These are phyloP conservation scores for Dipodomys stephensi DNA, from an alignment of 2,113 vertebrate species.

Conservation along the genomic window DNA sequence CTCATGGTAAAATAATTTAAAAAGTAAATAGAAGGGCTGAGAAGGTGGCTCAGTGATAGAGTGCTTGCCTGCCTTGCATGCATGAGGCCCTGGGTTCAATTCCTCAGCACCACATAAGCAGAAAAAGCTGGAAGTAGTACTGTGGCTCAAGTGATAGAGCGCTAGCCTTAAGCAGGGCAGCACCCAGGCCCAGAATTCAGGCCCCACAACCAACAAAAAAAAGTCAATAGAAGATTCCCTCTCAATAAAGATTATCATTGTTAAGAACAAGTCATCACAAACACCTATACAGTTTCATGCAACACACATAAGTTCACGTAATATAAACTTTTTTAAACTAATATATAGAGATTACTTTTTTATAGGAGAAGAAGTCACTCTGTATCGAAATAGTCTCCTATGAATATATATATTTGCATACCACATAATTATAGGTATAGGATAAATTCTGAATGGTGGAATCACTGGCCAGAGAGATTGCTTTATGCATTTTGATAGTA, in stretches of 20 bases:
- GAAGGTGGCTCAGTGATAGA: no score
- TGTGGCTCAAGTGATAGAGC: no score
- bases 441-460: conserved; percentile 13
- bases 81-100: no score
- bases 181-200: no score
- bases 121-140: no score
- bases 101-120: no score
- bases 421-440: not conserved
- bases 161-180: no score
- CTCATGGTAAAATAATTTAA: not conserved
- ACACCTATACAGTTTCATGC: conserved; percentile 5
- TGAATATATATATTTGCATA: not conserved
- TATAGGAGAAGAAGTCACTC: no score
- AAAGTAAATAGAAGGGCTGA: not conserved
- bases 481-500: not conserved
- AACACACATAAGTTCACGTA: conserved; percentile 38
- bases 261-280: conserved; percentile 8
- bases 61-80: no score
- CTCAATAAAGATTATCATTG: not conserved
- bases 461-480: conserved; percentile 8
- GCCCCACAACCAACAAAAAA: not conserved
- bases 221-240: conserved; percentile 2
- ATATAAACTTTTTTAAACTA: conserved; percentile 5
- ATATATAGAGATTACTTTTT: not conserved
- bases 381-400: not conserved